Conservation (phyloP, 2,797 vertebrate species). For the Mallotus villosus region DNA sequence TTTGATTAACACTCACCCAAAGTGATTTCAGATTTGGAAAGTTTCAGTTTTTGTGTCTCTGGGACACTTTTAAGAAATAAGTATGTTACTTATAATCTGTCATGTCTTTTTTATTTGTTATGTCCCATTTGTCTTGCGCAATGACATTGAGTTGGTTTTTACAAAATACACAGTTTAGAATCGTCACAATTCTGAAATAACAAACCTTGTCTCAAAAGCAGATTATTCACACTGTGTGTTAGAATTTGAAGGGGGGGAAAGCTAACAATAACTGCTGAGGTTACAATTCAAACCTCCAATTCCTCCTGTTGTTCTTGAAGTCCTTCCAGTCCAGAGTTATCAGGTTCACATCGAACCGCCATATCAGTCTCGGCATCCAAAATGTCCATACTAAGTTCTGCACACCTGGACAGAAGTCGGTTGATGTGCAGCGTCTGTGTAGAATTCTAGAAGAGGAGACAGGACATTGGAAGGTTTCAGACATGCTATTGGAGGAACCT, state of each 20-base stretch:
- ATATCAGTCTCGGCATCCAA: slow-evolving; percentile 60
- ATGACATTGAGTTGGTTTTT: too few species aligned
- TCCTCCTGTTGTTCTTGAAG: slow-evolving; percentile 65
- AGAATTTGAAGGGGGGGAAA: background rate
- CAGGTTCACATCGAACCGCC: slow-evolving; percentile 60
- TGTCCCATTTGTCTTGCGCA: too few species aligned
- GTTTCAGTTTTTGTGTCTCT: too few species aligned
- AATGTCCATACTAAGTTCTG: slow-evolving; percentile 55
- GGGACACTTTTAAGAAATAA: too few species aligned
- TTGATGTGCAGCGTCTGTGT: slow-evolving; percentile 50
- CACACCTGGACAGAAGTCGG: slow-evolving; percentile 49
- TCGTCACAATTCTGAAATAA: too few species aligned
- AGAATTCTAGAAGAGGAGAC: slow-evolving; percentile 26
- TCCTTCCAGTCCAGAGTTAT: slow-evolving; percentile 58
- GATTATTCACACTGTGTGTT: too few species aligned
- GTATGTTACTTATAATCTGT: too few species aligned
- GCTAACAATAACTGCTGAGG: background rate
- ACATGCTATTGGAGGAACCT: background rate
- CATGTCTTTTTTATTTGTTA: too few species aligned
- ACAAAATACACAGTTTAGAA: too few species aligned
- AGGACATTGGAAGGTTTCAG: background rate
- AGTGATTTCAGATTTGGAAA: background rate
- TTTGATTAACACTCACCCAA: background rate
- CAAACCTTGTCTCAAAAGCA: too few species aligned
- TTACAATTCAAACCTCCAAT: slow-evolving; percentile 65